Conservation (phyloP, 2,113 vertebrate genomes). For the Xyliphius kryptos region DNA sequence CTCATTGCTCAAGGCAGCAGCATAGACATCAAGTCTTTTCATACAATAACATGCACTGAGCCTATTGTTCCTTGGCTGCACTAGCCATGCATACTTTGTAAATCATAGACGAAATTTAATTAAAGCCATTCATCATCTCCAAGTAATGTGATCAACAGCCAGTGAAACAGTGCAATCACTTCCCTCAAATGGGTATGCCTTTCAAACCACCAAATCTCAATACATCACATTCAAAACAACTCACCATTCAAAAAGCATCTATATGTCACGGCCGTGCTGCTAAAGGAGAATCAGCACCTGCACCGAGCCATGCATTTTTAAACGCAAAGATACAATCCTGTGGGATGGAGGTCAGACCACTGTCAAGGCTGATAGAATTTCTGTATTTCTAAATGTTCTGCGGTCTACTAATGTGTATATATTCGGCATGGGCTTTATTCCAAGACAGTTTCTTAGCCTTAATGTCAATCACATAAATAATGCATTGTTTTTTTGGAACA, state of each 20-base stretch:
- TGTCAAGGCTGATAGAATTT: slow-evolving; percentile 51
- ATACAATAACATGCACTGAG: slow-evolving; percentile 29
- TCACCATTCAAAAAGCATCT: slow-evolving; percentile 52
- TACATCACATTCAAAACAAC: slow-evolving; percentile 50
- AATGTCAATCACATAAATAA: slow-evolving; percentile 55
- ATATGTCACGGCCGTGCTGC: slow-evolving; percentile 36
- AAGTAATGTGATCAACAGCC: slow-evolving; percentile 44
- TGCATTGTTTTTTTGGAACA: slow-evolving; percentile 47
- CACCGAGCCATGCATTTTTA: slow-evolving; percentile 39
- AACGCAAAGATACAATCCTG: slow-evolving; percentile 26
- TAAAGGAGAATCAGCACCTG: slow-evolving; percentile 30
- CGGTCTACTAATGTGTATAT: slow-evolving; percentile 55
- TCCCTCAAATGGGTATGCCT: slow-evolving; percentile 33
- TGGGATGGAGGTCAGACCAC: slow-evolving; percentile 22
- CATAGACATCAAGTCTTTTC: neutral
- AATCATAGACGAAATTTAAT: slow-evolving; percentile 50
- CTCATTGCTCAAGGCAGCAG: neutral
- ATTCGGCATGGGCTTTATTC: slow-evolving; percentile 47
- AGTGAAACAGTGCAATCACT: slow-evolving; percentile 49
- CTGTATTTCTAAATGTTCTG: slow-evolving; percentile 45
- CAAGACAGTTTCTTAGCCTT: slow-evolving; percentile 31
- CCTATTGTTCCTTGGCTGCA: slow-evolving; percentile 38
- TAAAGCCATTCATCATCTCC: slow-evolving; percentile 48
- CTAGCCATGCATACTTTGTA: slow-evolving; percentile 42
- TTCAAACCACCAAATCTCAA: slow-evolving; percentile 39